Evolutionary conservation across 2,113 vertebrate genomes (phyloP), one percentile per base, ranked within the genome.

Genomic region (Cyprinus carpio): DNA sequence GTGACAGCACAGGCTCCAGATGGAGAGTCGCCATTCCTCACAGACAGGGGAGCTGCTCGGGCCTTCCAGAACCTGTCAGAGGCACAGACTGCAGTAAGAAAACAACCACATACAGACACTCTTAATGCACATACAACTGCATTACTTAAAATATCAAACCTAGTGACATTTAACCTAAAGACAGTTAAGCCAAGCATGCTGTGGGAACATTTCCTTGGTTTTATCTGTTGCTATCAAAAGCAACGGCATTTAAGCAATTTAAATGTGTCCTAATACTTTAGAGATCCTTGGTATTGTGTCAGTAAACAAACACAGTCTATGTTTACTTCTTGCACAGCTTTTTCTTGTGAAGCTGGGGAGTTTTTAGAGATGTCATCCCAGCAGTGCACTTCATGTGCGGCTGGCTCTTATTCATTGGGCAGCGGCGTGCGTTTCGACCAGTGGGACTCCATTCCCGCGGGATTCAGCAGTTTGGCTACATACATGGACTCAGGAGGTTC

Each of bases 21-120:
- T 99, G 98, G 98, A 95, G 98, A 88, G 98, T 99, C 54, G 97
- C 98, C 90, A 95, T 99, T 87, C 98, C 98, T 0, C 97, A 96
- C 37, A 92, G 87, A 0, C 93, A 93, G 0, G 94, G 91, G 87
- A 90, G 93, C 85, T 99, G 98, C 91, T 91, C 92, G 10, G 96
- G 97, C 90, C 94, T 99, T 67, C 98, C 98, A 0, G 97, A 97
- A 69, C 98, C 98, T 0, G 96, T 99, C 82, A 96, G 93, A 87
- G 98, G 98, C 91, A 98, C 97, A 86, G 96, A 97, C 92, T 99
- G 98, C 95, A 98, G 98, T 99, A 96, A 85, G 98, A 97, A 25
- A 72, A 58, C 15, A 40, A 13, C 40, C 40, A 40, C 8, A 40
- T 40, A 40, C 9, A 40, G 7, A 12, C 43, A 46, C 43, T 46